Conservation (phyloP, 2,888 invertebrate species). For the Drosophila siamana region DNA sequence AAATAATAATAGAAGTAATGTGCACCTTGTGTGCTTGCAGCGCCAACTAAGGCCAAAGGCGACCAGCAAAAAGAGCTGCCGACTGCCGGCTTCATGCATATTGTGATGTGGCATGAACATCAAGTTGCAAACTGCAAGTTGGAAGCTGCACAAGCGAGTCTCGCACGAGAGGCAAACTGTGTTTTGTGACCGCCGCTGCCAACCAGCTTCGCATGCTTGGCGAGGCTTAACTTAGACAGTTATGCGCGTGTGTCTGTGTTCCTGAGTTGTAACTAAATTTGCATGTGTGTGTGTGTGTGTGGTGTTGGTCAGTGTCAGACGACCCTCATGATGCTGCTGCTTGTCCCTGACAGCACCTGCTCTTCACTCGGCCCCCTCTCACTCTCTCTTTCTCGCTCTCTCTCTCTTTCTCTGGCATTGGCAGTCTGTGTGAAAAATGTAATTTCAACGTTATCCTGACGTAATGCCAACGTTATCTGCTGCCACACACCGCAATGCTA, state of each 20-base stretch:
- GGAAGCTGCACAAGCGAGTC: too few relatives aligned
- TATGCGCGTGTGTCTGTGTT: constrained; percentile 33
- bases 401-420: constrained; percentile 10
- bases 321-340: constrained; percentile 14
- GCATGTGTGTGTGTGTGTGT: constrained; percentile 60
- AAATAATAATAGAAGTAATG: too few relatives aligned
- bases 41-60: neutral
- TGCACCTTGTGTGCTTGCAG: too few relatives aligned
- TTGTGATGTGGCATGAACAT: constrained; percentile 42
- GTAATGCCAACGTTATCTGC: constrained; percentile 78
- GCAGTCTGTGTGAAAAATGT: constrained; percentile 75
- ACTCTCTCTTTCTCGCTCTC: constrained; percentile 3
- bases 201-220: constrained; percentile 26
- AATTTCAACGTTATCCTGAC: constrained; percentile 79
- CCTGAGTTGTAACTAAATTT: constrained; percentile 59
- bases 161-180: too few relatives aligned
- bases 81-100: too few relatives aligned
- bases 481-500: constrained; percentile 53
- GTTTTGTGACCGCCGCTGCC: constrained; percentile 38
- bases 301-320: constrained; percentile 64
- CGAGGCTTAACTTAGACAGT: constrained; percentile 64
- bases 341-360: neutral
- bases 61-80: too few relatives aligned
- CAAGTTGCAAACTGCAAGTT: constrained; percentile 7
- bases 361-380: too few relatives aligned